Percentiles rank a stretch among this genome's conserved stretches.
phyloP scores from a whole-genome alignment of 2,888 invertebrate genomes.

The Scaptomyza cyrtandrae region DNA sequence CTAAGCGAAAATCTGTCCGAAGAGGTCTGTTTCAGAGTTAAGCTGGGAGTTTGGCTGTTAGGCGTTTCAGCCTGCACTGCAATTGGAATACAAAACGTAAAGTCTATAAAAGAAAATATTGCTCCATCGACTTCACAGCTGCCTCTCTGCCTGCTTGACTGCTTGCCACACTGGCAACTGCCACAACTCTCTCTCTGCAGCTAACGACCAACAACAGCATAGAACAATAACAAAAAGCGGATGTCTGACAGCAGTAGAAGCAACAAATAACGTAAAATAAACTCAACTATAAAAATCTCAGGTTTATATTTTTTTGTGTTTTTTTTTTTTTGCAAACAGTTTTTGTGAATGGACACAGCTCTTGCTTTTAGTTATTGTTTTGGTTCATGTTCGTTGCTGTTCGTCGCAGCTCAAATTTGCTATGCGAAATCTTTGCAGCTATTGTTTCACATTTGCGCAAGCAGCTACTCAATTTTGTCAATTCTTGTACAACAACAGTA shows the following conservation, averaged over 20 bases:
- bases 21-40: constrained; percentile 44
- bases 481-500: constrained; percentile 1
- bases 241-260: constrained; percentile 17
- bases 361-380: constrained; percentile 3
- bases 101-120: constrained; percentile 74
- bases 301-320: constrained; percentile 59
- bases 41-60: constrained; percentile 9
- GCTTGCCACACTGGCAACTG: constrained; percentile 28
- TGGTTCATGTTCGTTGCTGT: constrained; percentile 7
- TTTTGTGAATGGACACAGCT: constrained; percentile 26
- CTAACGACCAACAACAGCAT: constrained; percentile 36
- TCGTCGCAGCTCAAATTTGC: constrained; percentile 29
- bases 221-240: constrained; percentile 16
- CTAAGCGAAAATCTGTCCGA: constrained; percentile 48
- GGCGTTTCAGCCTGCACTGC: constrained; percentile 15
- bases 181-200: constrained; percentile 44
- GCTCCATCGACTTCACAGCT: constrained; percentile 43
- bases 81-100: constrained; percentile 55
- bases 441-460: constrained; percentile 2
- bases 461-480: constrained; percentile 10
- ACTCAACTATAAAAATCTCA: constrained; percentile 75
- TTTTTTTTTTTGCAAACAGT: constrained; percentile 39
- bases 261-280: constrained; percentile 63
- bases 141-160: constrained; percentile 24
- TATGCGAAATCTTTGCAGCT: constrained; percentile 17